Percentiles rank a stretch among this genome's conserved stretches.
phyloP scores from a whole-genome alignment of 1,140 invertebrate genomes.

The Trachymyrmex septentrionalis region DNA sequence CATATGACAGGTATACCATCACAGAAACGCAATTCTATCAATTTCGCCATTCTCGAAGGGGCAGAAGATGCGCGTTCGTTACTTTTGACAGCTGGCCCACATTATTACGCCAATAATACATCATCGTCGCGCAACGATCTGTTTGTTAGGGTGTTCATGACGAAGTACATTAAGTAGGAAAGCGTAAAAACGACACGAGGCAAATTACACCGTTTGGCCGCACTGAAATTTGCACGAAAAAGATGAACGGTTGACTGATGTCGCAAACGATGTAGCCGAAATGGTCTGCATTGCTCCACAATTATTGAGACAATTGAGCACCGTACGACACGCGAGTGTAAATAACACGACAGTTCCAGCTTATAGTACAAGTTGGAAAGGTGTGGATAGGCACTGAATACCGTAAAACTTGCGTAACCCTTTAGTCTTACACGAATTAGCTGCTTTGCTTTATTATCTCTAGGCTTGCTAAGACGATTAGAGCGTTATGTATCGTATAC shows the following conservation, averaged over 20 bases:
- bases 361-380: neutral
- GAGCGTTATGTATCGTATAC: neutral
- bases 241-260: neutral
- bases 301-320: constrained; percentile 43
- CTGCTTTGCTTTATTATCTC: neutral
- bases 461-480: neutral
- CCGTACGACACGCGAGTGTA: neutral
- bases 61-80: constrained; percentile 34
- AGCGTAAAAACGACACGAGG: constrained; percentile 36
- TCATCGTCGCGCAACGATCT: constrained; percentile 18
- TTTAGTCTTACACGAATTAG: constrained; percentile 20
- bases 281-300: neutral
- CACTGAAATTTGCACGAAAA: constrained; percentile 24
- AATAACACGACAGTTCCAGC: constrained; percentile 10
- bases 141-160: constrained; percentile 5
- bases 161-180: constrained; percentile 22
- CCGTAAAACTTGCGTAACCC: neutral
- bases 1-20: constrained; percentile 30
- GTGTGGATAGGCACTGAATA: neutral
- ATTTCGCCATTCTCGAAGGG: constrained; percentile 53
- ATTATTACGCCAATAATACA: constrained; percentile 66
- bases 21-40: constrained; percentile 40
- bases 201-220: constrained; percentile 31
- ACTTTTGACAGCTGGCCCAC: constrained; percentile 48
- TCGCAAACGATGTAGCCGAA: constrained; percentile 7